phyloP scores from a whole-genome alignment of 2,797 vertebrate species.

The Mallotus villosus region DNA sequence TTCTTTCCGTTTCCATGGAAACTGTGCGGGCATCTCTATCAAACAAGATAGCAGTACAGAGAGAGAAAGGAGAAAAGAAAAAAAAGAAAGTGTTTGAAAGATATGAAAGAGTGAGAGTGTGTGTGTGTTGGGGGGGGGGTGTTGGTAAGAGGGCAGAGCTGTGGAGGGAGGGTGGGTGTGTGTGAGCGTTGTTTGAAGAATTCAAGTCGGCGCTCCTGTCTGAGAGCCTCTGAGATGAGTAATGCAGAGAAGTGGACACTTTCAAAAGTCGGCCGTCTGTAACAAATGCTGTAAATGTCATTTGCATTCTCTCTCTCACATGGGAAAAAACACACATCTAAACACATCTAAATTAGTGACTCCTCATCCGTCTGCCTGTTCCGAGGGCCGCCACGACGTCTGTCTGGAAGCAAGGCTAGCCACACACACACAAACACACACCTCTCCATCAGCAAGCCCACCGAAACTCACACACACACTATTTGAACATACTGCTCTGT shows the following conservation, averaged over 20 bases:
- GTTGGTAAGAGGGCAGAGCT: background rate
- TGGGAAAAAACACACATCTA: background rate
- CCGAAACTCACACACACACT: background rate
- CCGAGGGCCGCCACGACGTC: background rate
- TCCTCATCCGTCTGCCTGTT: background rate
- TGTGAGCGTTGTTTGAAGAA: background rate
- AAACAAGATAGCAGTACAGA: constrained; percentile 53
- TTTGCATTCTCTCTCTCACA: too few species aligned
- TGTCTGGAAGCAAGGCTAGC: background rate
- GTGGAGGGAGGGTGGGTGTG: background rate
- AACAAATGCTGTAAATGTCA: constrained; percentile 10
- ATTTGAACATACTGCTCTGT: too few species aligned
- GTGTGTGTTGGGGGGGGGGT: background rate
- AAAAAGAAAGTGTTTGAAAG: constrained; percentile 4
- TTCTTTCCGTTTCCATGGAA: constrained; percentile 68
- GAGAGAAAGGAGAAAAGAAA: constrained; percentile 7
- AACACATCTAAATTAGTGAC: background rate
- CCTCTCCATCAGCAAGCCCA: background rate
- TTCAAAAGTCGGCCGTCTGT: constrained; percentile 2
- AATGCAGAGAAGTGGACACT: background rate
- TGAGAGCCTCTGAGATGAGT: background rate
- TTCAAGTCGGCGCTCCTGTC: background rate
- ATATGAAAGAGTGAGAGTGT: constrained; percentile 5
- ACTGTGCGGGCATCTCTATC: constrained; percentile 69
- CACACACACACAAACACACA: background rate